Conservation (phyloP, 2,888 invertebrate genomes). For the Andrena trimmerana region DNA sequence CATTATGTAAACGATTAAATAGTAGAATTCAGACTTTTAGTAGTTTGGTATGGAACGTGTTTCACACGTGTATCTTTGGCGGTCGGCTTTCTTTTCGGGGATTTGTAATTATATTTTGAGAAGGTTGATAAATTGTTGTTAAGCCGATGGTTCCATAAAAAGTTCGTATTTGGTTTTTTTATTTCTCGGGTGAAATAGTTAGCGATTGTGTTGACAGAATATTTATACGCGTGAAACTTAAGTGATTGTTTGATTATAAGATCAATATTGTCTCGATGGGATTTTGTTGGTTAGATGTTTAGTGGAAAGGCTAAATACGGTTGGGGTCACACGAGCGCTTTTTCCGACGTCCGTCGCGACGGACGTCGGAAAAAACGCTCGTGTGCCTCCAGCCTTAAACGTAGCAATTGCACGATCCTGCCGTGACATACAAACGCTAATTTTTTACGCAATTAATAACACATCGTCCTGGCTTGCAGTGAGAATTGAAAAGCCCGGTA, state of each 20-base stretch:
- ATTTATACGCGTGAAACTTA: too few relatives aligned
- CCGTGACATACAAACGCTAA: slow-evolving; percentile 64
- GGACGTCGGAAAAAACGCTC: too few relatives aligned
- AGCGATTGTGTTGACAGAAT: too few relatives aligned
- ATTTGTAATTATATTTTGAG: slow-evolving; percentile 10
- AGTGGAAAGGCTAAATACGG: background rate
- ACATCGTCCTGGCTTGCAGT: background rate
- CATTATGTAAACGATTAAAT: background rate
- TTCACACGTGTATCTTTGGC: background rate
- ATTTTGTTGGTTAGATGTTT: background rate
- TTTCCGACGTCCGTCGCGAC: too few relatives aligned
- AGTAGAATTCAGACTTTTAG: background rate
- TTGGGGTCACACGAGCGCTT: too few relatives aligned
- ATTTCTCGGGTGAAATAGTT: too few relatives aligned
- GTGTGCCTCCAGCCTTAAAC: too few relatives aligned
- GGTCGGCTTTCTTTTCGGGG: background rate
- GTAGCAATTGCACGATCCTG: too few relatives aligned
- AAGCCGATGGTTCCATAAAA: too few relatives aligned
- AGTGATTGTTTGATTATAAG: too few relatives aligned
- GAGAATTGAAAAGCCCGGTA: background rate
- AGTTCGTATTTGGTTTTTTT: too few relatives aligned
- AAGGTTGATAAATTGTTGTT: background rate
- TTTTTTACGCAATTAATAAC: slow-evolving; percentile 66
- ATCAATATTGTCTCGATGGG: background rate
- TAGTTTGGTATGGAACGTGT: background rate